phyloP scores from a whole-genome alignment of 2,888 invertebrate genomes.

The Tinea trinotella region DNA sequence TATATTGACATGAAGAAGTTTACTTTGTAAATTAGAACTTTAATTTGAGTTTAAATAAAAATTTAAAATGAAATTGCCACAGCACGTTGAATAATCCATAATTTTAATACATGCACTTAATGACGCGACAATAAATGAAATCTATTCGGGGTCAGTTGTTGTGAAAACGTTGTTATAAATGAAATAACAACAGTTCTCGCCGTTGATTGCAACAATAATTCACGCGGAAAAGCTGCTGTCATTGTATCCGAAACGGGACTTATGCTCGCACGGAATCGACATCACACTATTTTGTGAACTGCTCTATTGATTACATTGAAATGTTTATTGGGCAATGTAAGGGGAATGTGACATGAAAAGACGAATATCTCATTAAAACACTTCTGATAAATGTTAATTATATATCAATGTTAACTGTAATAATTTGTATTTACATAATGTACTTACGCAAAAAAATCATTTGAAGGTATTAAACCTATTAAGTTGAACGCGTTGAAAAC shows the following conservation, averaged over 20 bases:
- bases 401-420: no score
- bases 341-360: no score
- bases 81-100: not conserved
- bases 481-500: no score
- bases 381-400: no score
- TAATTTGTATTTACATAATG: no score
- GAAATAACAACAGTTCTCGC: conserved; percentile 22
- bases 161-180: conserved; percentile 27
- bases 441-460: no score
- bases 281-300: conserved; percentile 16
- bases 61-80: no score
- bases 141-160: conserved; percentile 32
- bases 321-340: conserved; percentile 12
- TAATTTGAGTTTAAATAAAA: no score
- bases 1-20: no score
- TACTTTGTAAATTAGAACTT: no score
- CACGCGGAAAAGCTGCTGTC: conserved; percentile 27
- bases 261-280: conserved; percentile 17
- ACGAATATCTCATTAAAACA: no score
- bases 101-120: conserved; percentile 29
- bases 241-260: conserved; percentile 21
- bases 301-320: conserved; percentile 12
- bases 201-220: conserved; percentile 46
- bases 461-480: no score
- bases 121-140: conserved; percentile 41